Percentiles rank a stretch among this genome's conserved stretches.
phyloP scores from a whole-genome alignment of 2,113 vertebrate genomes.

The Neolamprologus caudopunctatus region DNA sequence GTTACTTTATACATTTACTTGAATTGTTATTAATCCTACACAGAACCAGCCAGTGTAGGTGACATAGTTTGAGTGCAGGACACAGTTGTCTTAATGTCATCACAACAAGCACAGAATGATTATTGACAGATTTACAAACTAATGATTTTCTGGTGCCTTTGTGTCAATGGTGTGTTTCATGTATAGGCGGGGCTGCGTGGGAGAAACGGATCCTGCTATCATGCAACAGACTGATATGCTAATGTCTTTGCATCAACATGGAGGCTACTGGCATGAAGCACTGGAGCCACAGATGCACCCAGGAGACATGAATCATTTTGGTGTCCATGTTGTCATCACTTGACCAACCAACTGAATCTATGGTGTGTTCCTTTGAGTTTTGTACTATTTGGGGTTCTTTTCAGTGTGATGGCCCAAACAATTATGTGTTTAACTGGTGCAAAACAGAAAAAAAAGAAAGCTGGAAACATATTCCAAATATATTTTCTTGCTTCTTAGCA shows the following conservation, averaged over 20 bases:
- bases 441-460: not conserved
- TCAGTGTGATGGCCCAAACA: not conserved
- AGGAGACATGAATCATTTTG: slow-evolving; percentile 57
- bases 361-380: slow-evolving; percentile 60
- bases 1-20: not conserved
- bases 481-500: not conserved
- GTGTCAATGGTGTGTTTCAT: slow-evolving; percentile 63
- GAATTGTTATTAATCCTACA: not conserved
- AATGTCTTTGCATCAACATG: slow-evolving; percentile 49
- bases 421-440: not conserved
- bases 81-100: not conserved
- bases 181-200: slow-evolving; percentile 49
- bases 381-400: slow-evolving; percentile 28
- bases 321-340: slow-evolving; percentile 49
- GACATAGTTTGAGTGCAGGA: not conserved
- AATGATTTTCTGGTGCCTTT: slow-evolving; percentile 60
- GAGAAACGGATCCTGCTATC: slow-evolving; percentile 53
- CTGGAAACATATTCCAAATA: slow-evolving; percentile 14
- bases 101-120: slow-evolving; percentile 31
- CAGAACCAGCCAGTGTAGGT: not conserved
- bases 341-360: slow-evolving; percentile 45
- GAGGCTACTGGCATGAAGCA: slow-evolving; percentile 49
- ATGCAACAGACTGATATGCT: slow-evolving; percentile 44
- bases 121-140: slow-evolving; percentile 37
- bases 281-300: slow-evolving; percentile 49